Conservation (phyloP, 2,113 vertebrate species). For the Damaliscus lunatus region DNA sequence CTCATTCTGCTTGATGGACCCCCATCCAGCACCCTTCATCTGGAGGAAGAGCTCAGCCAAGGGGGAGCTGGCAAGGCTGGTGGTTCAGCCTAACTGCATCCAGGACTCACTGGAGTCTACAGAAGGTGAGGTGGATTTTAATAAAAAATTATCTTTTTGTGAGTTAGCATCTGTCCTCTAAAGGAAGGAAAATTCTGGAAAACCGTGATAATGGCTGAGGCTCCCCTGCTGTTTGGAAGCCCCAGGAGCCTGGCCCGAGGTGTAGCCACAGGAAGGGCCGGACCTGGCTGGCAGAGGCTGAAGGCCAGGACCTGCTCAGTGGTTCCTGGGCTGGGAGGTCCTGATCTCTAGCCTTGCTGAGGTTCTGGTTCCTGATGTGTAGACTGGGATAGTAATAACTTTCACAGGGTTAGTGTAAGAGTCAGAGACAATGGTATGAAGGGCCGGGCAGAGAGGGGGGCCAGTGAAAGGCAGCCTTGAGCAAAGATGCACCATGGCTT, state of each 20-base stretch:
- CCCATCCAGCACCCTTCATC: fast-evolving
- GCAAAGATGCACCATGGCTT: too few relatives aligned
- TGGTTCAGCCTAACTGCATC: neutral
- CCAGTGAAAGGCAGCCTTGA: neutral
- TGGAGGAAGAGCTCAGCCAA: neutral
- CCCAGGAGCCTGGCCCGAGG: fast-evolving
- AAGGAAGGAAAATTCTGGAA: neutral
- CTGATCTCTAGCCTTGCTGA: neutral
- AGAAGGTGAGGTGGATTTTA: neutral
- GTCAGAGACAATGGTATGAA: neutral
- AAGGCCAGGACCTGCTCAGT: neutral
- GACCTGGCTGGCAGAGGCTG: neutral
- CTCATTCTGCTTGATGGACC: neutral
- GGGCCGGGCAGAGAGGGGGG: fast-evolving
- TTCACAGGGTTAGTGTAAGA: neutral
- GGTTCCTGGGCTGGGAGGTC: neutral
- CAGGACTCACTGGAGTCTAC: neutral
- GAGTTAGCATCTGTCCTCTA: neutral
- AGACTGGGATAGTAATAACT: neutral
- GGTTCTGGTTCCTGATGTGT: neutral
- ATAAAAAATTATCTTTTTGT: neutral
- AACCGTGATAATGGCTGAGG: fast-evolving
- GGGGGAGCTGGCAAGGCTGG: too few relatives aligned
- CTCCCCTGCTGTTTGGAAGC: neutral
- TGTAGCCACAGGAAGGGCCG: neutral